Base-by-base conservation (phyloP, 2,888 invertebrate species). In the Chloromyia formosa region DNA sequence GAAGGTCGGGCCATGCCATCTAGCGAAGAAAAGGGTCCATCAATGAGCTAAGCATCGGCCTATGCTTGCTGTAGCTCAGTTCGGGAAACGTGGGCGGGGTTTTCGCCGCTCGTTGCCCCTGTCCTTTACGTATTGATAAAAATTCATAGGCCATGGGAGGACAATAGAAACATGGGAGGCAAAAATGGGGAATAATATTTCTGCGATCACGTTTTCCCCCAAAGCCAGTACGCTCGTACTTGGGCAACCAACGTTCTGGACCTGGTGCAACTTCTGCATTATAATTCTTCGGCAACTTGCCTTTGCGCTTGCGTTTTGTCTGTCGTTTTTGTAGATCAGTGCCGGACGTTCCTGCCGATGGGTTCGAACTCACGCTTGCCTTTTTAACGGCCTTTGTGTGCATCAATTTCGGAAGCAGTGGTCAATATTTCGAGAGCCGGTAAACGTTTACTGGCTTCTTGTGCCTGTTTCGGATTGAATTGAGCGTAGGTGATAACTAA, bases 181-280 rank as follows among this genome's bases (percentile, higher is more conserved):
- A n/a, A n/a, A n/a, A n/a, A n/a, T n/a, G n/a, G n/a, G n/a, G n/a
- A n/a, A n/a, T n/a, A n/a, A n/a, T n/a, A n/a, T n/a, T 89, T 76
- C 92, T 88, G 77, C 94, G 90, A 79, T 94, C 94, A 81, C 96
- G 93, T 83, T 96, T 93, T 84, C 96, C 96, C 69, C 96, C 91
- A 85, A 92, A 97, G 76, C 96, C 95, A n/a, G 95, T 92, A 75
- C 98, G 89, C 85, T 98, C 98, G 85, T 96, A 94, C 82, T 93
- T 92, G 0, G 98, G 98, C 77, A 99, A 84, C 99, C 99, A 99
- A 80, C 99, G 90, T 84, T 99, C 99, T 68, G 97, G 95, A 87
- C 99, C 98, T 14, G 96, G 95, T 42, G 90, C 86, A 73, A 89
- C 89, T 78, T 91, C 91, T 0, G 94, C 88, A 85, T 97, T 95